Evolutionary conservation across 1,140 invertebrate species (phyloP), one percentile per base, ranked within the genome.

Genomic region (Scaptomyza montana): DNA sequence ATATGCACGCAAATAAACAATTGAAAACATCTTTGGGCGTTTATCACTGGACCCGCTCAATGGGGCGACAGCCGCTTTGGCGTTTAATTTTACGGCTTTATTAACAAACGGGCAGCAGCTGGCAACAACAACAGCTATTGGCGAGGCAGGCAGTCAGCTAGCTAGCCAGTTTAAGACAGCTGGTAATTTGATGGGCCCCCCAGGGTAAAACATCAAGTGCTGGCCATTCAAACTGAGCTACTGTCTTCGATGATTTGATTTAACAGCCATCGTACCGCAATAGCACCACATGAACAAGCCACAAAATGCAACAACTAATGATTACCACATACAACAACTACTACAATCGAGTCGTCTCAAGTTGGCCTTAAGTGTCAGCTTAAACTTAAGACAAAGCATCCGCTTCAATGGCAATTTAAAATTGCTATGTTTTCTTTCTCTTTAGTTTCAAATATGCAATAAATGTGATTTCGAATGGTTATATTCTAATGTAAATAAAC

Each of bases 41-140:
- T 86, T 86, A 86, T 86, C 82, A 86, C 82, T 89, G 82, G 50
- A 43, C 12, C n/a, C 51, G 43, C 60, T 62, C 36, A 72, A 55
- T 9, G 41, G 63, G 47, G 63, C 54, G 60, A 45, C 25, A 54
- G 56, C 53, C 84, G 67, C 74, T 76, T 36, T 74, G 79, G 72
- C 79, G 77, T 87, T 87, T 89, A 87, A 89, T 89, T 87, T 87
- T 87, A 87, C 84, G 84, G 84, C 84, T 87, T 87, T 89, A 87
- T 87, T 87, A 87, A 66, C 68, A 68, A 68, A 47, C 62, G 46
- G 69, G 66, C 59, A 78, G 46, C 77, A 74, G 1, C 30, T 5
- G 41, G 10, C 36, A 39, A 3, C 30, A 16, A 16, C 16, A 16
- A 16, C n/a, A n/a, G n/a, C 16, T 16, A 33, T 62, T 50, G 36